Evolutionary conservation across 2,113 vertebrate genomes (phyloP).

Genomic region (Tenrec ecaudatus): DNA sequence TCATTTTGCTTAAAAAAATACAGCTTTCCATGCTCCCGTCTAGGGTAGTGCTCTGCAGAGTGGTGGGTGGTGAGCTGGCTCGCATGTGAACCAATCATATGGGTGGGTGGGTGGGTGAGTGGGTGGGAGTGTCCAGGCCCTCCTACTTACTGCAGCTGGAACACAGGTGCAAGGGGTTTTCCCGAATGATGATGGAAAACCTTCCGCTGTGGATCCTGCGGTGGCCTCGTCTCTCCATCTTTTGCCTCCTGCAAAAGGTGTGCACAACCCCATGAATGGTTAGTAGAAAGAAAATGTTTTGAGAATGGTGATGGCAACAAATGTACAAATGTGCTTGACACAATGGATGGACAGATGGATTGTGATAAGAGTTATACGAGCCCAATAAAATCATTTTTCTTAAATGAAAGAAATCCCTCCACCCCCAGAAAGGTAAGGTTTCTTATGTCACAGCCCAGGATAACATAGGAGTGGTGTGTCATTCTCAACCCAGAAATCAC

Average conservation of each 20-base stretch:
- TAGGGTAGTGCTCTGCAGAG: background rate
- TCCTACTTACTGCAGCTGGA: slow-evolving; percentile 72
- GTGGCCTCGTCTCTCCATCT: slow-evolving; percentile 63
- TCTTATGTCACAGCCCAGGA: background rate
- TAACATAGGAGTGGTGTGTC: accelerated
- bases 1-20: background rate
- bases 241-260: slow-evolving; percentile 78
- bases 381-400: no score
- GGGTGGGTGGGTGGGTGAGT: background rate
- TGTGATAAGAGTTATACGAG: no score
- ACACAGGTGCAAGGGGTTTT: slow-evolving; percentile 69
- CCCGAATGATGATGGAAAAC: slow-evolving; percentile 55
- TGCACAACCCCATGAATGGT: background rate
- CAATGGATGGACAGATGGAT: no score
- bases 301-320: no score
- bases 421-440: background rate
- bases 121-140: background rate
- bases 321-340: no score
- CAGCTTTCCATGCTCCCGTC: no score
- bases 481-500: background rate
- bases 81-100: background rate
- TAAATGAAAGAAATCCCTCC: no score
- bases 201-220: slow-evolving; percentile 36
- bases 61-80: background rate
- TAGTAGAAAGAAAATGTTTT: background rate